phyloP scores from a whole-genome alignment of 1,140 invertebrate species.

The Melitaea cinxia region DNA sequence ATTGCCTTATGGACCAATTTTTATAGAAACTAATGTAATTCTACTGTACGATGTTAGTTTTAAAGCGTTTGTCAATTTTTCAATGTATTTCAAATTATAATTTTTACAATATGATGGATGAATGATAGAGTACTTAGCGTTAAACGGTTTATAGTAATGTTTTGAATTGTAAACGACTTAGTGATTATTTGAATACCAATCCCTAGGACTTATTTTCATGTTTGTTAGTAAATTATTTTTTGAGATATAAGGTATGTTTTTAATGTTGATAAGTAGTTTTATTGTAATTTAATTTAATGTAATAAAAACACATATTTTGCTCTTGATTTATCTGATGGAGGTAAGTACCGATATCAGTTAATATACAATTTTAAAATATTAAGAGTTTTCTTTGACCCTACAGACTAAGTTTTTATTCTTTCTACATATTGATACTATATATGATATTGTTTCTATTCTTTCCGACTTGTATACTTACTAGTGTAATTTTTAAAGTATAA shows the following conservation, averaged over 20 bases:
- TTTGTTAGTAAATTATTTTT: constrained; percentile 81
- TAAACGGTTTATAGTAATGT: constrained; percentile 14
- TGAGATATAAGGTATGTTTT: constrained; percentile 79
- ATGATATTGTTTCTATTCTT: too few species aligned
- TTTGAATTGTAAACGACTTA: constrained; percentile 32
- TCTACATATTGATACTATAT: too few species aligned
- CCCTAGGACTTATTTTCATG: constrained; percentile 48
- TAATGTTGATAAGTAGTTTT: constrained; percentile 76
- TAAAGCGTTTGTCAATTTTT: constrained; percentile 22
- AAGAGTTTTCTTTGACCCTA: constrained; percentile 39
- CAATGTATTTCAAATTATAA: constrained; percentile 15
- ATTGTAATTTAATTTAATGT: constrained; percentile 77
- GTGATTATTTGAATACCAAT: constrained; percentile 41
- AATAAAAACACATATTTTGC: constrained; percentile 66
- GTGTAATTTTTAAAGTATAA: too few species aligned
- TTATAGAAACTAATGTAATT: constrained; percentile 20
- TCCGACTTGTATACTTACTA: too few species aligned
- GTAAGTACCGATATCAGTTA: constrained; percentile 67
- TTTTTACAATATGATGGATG: constrained; percentile 14
- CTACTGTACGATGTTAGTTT: constrained; percentile 30
- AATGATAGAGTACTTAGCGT: constrained; percentile 21
- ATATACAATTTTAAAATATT: constrained; percentile 64
- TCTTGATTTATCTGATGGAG: constrained; percentile 56
- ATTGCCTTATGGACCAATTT: constrained; percentile 35
- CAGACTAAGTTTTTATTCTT: too few species aligned